Base-by-base conservation (phyloP, 2,888 invertebrate genomes). In the Macrophya alboannulata region DNA sequence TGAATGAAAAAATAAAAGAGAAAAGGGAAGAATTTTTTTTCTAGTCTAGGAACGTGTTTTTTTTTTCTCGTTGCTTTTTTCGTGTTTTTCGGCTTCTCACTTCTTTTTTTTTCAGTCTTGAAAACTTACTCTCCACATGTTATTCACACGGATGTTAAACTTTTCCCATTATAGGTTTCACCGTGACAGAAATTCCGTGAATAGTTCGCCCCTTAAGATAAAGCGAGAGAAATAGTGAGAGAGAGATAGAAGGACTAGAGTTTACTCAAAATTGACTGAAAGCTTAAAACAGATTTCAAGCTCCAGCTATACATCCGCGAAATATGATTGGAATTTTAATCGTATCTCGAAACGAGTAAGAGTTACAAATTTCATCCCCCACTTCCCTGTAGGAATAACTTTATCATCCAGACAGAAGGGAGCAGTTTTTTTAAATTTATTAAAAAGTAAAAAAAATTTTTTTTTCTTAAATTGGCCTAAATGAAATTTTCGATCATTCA, bases 11-110 rank as follows among this genome's bases (percentile, higher is more conserved):
- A 65, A 84, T 72, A 12, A 21, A 86, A 74, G 21, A 86, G 85
- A 76, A 62, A 86, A 86, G 62, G 85, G 74, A 81, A 86, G 21
- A 85, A 12, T 51, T 25, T 76, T 81, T 37, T 37, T 51, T 4
- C n/a, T 31, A 25, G 43, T 15, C 15, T 72, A 17, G 59, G 12
- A 45, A 6, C 9, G 21, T 6, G 1, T 62, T 25, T 71, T 71
- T 17, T 40, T 37, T 31, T 71, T 40, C 17, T 51, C 6, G 51
- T 1, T 0, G 8, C 6, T 40, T 71, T 71, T 40, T 17, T 40
- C 8, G 12, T 12, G 10, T n/a, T 10, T 40, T 6, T 37, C 9
- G 4, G 12, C 71, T 17, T 71, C 71, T 71, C 37, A 37, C 71
- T 71, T n/a, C 37, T 68, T 65, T 1, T 68, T 65, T 1, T n/a